A percentile compares a stretch with the other conserved stretches of the same genome.
phyloP scores from a whole-genome alignment of 2,797 vertebrate species.

The Dryobates pubescens region DNA sequence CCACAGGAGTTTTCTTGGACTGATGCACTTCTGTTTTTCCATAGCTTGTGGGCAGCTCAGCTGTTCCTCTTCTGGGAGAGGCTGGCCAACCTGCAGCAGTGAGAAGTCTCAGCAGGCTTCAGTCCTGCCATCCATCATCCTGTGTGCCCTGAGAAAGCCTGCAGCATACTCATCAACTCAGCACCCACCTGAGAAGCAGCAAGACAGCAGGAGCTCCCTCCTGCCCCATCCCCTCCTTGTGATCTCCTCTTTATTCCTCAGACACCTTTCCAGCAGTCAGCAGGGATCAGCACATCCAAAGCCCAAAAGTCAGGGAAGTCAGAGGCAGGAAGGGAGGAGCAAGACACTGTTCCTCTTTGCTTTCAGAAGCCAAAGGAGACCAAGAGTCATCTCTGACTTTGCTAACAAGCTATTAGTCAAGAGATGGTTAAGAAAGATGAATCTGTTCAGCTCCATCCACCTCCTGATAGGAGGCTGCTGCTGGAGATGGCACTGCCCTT shows the following conservation, averaged over 20 bases:
- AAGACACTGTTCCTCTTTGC: neutral
- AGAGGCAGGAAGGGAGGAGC: neutral
- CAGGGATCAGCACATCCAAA: neutral
- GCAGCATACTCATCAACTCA: neutral
- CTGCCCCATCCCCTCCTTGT: neutral
- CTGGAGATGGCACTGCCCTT: fast-evolving
- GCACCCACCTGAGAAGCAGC: neutral
- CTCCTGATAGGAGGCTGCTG: neutral
- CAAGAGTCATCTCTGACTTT: neutral
- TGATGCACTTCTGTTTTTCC: neutral
- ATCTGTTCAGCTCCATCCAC: neutral
- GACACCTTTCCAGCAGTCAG: fast-evolving
- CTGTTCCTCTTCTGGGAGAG: neutral
- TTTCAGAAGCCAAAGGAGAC: neutral
- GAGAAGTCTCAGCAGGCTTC: neutral
- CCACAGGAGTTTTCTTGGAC: no score
- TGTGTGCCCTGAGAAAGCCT: neutral
- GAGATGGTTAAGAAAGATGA: neutral
- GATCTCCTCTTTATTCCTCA: neutral
- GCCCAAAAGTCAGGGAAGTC: neutral
- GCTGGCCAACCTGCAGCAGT: neutral
- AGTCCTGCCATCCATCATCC: neutral
- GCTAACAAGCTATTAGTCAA: neutral
- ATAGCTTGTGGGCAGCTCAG: neutral
- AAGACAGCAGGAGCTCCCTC: neutral